Evolutionary conservation across 2,888 invertebrate species (phyloP), one percentile per base, ranked within the genome.

Genomic region (Ctenicera cuprea): DNA sequence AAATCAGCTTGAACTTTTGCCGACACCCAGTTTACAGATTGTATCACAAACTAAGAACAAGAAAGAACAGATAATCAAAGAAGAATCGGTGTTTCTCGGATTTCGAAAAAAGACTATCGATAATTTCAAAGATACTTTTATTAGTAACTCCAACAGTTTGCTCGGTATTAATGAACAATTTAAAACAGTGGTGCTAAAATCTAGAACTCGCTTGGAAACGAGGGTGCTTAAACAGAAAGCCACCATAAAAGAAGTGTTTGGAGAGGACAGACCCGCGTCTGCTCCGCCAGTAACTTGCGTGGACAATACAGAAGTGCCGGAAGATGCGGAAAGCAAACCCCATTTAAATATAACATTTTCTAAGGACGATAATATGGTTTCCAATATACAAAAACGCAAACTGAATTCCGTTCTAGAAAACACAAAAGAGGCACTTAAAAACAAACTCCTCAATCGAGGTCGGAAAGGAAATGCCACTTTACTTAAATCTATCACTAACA

Each of bases 171-270:
- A 89, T 14, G 90, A 90, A 85, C 87, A 90, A 85, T 94, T 94
- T 81, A 89, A 93, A 33, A 92, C 94, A 0, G 90, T 94, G 37
- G 91, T 94, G 61, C 83, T 94, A 73, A 92, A 93, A 83, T 91
- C 94, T 54, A 89, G 94, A 80, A 94, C 94, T 16, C 89, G 94
- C 80, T 94, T 92, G 37, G 94, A 94, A 84, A 94, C 93, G 57
- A 89, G 93, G 80, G 90, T 92, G 16, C 85, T 91, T 78, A 94
- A 94, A 85, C 93, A 93, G 82, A 89, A 93, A 80, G 94, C 94
- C 48, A 93, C 94, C 2, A 94, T 95, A 50, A 92, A 94, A 79
- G 94, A 95, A 87, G 94, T 95, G 1, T 95, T 95, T 85, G 95
- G 95, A 0, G 90, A 90, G 74, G 95, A 95, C 81, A 89, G 95